Evolutionary conservation across 2,113 vertebrate species (phyloP).

Genomic region (Paralichthys olivaceus): DNA sequence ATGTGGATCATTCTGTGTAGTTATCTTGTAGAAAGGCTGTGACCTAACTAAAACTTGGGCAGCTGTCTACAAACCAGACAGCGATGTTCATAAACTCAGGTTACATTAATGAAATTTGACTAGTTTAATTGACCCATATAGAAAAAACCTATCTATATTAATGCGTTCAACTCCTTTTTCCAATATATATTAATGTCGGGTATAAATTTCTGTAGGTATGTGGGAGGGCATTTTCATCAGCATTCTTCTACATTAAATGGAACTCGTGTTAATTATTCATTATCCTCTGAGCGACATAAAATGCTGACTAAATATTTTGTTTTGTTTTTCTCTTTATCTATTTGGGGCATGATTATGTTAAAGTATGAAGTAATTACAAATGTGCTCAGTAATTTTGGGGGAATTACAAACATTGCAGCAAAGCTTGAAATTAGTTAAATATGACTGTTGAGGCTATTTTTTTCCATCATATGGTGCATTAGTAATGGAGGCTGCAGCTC

Average conservation of each 20-base stretch:
- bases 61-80: conserved; percentile 29
- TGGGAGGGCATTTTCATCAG: conserved; percentile 64
- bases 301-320: conserved; percentile 45
- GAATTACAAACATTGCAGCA: not conserved
- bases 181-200: conserved; percentile 80
- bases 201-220: conserved; percentile 68
- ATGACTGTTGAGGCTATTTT: not conserved
- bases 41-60: conserved; percentile 19
- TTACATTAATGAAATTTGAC: conserved; percentile 64
- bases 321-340: conserved; percentile 16
- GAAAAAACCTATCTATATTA: conserved; percentile 80
- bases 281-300: conserved; percentile 54
- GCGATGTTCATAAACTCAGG: conserved; percentile 48
- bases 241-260: conserved; percentile 63
- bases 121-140: conserved; percentile 69
- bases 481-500: conserved; percentile 20
- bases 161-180: conserved; percentile 69
- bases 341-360: conserved; percentile 21
- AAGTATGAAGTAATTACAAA: conserved; percentile 32
- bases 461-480: conserved; percentile 25
- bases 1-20: not conserved
- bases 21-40: conserved; percentile 14
- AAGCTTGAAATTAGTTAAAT: conserved; percentile 18
- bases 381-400: not conserved
- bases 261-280: conserved; percentile 76